phyloP scores from a whole-genome alignment of 2,797 vertebrate genomes.

The Pangasius krempfi region DNA sequence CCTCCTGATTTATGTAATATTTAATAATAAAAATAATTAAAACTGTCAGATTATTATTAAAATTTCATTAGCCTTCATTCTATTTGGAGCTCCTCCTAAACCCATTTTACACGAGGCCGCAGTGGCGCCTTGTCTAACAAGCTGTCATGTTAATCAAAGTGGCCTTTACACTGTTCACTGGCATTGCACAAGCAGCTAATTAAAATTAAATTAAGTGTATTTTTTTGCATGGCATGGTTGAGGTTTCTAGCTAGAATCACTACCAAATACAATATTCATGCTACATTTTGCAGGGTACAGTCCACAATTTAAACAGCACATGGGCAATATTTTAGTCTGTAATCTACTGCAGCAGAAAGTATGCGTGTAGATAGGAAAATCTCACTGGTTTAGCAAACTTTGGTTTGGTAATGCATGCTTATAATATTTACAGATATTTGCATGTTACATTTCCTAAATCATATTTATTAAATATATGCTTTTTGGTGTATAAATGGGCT shows the following conservation, averaged over 20 bases:
- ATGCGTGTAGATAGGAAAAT: neutral
- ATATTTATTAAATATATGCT: neutral
- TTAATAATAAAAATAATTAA: conserved; percentile 23
- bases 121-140: neutral
- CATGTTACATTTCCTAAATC: neutral
- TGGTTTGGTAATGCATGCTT: neutral
- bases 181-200: conserved; percentile 6
- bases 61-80: conserved; percentile 5
- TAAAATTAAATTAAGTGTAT: neutral
- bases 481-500: neutral
- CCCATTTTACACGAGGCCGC: neutral
- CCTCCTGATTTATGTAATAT: conserved; percentile 21
- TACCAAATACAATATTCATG: neutral
- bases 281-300: neutral
- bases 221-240: neutral
- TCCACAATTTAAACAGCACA: neutral
- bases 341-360: neutral
- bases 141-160: conserved; percentile 4
- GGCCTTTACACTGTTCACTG: neutral
- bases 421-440: neutral
- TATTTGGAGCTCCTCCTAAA: conserved; percentile 13
- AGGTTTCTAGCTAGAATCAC: neutral
- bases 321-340: neutral
- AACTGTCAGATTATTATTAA: conserved; percentile 24
- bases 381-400: neutral